Evolutionary conservation across 2,113 vertebrate species (phyloP).

Genomic region (Muntiacus muntjak): DNA sequence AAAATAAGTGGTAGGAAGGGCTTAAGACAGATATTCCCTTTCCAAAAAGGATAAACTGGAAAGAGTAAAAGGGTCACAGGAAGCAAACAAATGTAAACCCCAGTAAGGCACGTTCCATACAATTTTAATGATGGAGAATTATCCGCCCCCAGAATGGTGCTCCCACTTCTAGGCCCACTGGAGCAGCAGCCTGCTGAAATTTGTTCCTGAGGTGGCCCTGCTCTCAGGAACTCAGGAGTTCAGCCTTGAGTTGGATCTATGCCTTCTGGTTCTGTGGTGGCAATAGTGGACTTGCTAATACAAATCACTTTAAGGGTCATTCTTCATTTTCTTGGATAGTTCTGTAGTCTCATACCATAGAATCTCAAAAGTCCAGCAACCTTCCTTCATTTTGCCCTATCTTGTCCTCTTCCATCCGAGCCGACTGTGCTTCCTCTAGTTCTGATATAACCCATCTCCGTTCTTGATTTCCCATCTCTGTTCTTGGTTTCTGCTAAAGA

Average conservation of each 20-base stretch:
- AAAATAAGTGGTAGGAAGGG: background rate
- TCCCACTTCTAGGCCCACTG: rapidly evolving
- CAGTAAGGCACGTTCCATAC: background rate
- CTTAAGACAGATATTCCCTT: background rate
- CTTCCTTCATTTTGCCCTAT: background rate
- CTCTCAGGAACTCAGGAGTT: background rate
- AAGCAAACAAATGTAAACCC: background rate
- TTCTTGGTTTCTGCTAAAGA: too few species aligned
- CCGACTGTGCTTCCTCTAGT: background rate
- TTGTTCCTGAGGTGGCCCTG: too few species aligned
- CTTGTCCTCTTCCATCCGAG: background rate
- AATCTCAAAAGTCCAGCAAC: background rate
- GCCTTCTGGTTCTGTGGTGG: background rate
- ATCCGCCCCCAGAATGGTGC: background rate
- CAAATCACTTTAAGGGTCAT: background rate
- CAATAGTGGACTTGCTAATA: background rate
- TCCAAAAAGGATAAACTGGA: background rate
- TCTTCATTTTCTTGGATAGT: background rate
- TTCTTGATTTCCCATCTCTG: background rate
- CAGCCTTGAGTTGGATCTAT: background rate
- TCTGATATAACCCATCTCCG: background rate
- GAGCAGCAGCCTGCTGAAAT: background rate
- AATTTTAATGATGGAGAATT: background rate
- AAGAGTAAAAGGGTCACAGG: background rate
- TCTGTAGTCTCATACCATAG: background rate